phyloP scores from a whole-genome alignment of 2,113 vertebrate genomes.

The Gallinago jamesoni region DNA sequence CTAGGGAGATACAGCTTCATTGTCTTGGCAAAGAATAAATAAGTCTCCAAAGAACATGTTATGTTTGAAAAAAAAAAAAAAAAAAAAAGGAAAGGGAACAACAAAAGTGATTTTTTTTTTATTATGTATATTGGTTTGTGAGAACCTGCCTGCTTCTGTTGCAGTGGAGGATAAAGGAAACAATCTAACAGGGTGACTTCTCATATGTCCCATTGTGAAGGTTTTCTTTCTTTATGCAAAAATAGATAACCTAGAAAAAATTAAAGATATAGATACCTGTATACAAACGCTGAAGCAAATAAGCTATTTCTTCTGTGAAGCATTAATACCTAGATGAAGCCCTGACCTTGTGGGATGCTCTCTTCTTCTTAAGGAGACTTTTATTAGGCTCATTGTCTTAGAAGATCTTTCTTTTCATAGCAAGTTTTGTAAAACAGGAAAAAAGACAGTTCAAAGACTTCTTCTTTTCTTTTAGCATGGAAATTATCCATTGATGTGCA shows the following conservation, averaged over 20 bases:
- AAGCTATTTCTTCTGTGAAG: not conserved
- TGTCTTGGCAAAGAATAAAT: not conserved
- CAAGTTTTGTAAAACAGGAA: not conserved
- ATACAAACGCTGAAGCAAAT: not conserved
- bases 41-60: not conserved
- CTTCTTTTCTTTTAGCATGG: not conserved
- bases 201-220: not conserved
- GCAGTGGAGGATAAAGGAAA: not conserved
- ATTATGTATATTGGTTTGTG: not conserved
- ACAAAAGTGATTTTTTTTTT: not conserved
- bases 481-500: not conserved
- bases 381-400: not conserved
- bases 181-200: not conserved
- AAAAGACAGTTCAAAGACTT: not conserved
- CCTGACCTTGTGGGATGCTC: not conserved
- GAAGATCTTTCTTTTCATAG: not conserved
- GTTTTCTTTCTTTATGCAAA: not conserved
- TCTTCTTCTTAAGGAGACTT: not conserved
- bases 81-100: not conserved
- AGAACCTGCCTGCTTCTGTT: not conserved
- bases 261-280: accelerated
- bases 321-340: not conserved
- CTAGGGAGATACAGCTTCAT: not conserved
- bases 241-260: not conserved
- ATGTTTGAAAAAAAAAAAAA: not conserved